phyloP scores from a whole-genome alignment of 2,113 vertebrate genomes.

The Hypanus sabinus region DNA sequence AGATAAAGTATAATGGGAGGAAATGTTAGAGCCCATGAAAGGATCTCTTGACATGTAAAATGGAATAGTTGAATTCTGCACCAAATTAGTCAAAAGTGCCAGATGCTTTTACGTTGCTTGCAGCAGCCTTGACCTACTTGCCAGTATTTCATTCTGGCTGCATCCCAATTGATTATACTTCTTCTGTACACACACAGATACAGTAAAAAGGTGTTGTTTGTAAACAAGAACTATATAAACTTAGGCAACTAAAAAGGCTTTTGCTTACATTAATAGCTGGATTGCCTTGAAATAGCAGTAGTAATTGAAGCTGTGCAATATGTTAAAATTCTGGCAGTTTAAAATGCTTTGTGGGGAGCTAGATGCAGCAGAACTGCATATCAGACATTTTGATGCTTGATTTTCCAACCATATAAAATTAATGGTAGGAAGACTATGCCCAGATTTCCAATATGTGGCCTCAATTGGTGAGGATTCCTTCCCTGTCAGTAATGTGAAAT shows the following conservation, averaged over 20 bases:
- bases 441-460: background rate
- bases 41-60: constrained; percentile 1
- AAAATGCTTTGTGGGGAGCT: background rate
- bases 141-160: constrained; percentile 20
- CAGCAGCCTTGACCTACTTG: background rate
- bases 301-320: background rate
- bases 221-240: background rate
- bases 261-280: background rate
- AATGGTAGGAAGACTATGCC: background rate
- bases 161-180: constrained; percentile 1
- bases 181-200: background rate
- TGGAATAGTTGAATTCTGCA: constrained; percentile 24
- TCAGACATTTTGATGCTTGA: constrained; percentile 19
- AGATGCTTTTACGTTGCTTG: background rate
- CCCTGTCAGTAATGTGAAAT: background rate
- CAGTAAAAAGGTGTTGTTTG: too few species aligned
- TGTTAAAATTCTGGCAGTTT: background rate
- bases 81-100: constrained; percentile 16
- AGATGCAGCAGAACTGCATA: background rate
- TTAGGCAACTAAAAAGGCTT: background rate
- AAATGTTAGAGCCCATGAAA: background rate
- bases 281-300: constrained; percentile 11
- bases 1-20: background rate
- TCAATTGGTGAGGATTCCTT: background rate
- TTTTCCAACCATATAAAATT: too few species aligned